Conservation (phyloP, 2,888 invertebrate species). For the Seira musarum region DNA sequence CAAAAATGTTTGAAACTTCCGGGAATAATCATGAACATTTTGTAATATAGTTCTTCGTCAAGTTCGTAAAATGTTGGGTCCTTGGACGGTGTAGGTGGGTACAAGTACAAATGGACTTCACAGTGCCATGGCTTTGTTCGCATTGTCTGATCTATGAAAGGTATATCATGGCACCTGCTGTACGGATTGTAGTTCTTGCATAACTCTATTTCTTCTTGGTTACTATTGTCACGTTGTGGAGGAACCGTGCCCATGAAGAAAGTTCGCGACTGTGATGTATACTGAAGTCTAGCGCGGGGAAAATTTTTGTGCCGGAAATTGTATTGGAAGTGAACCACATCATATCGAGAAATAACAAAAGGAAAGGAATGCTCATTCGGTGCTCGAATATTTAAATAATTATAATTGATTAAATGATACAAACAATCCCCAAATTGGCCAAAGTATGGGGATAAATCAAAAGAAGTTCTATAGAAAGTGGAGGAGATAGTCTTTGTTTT, state of each 20-base stretch:
- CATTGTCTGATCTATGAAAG: background rate
- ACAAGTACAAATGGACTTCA: slow-evolving; percentile 14
- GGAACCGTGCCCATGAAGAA: background rate
- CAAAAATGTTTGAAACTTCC: background rate
- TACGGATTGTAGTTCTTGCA: background rate
- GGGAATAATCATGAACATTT: slow-evolving; percentile 16
- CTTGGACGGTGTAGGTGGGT: background rate
- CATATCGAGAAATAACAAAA: slow-evolving; percentile 4
- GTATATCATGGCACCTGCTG: background rate
- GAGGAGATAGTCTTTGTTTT: no score
- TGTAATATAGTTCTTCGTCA: no score
- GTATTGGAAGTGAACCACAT: background rate
- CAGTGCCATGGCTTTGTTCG: background rate
- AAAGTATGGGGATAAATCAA: no score
- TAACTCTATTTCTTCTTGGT: background rate
- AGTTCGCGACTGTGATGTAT: background rate
- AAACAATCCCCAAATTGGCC: no score
- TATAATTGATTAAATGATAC: no score
- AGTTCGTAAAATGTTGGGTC: slow-evolving; percentile 14
- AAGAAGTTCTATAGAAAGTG: no score
- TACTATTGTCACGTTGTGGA: no score
- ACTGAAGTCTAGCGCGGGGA: background rate
- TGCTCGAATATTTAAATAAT: no score
- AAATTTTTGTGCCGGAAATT: background rate
- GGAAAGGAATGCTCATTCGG: no score